These are phyloP conservation scores for Mycogona germanica DNA, from an alignment of 2,888 invertebrate species.

Conservation along the genomic window DNA sequence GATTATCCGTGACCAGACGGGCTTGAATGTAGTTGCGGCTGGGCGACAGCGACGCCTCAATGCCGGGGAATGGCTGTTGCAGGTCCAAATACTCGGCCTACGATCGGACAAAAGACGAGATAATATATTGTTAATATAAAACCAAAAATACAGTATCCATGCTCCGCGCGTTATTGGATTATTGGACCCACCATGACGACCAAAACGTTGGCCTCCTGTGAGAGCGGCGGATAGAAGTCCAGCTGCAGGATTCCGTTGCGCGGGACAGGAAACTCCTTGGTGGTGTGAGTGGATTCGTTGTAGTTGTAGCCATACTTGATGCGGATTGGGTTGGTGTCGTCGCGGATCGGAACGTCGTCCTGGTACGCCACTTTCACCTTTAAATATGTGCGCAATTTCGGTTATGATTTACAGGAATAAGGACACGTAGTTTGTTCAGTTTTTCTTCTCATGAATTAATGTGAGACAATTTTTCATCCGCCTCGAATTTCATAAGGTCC, in stretches of 20 bases:
- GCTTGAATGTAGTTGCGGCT: conserved; percentile 47
- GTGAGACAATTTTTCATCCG: no score
- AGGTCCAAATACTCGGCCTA: conserved; percentile 69
- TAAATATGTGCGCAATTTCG: conserved; percentile 6
- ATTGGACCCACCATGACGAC: conserved; percentile 49
- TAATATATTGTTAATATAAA: not conserved
- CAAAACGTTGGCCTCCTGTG: conserved; percentile 49
- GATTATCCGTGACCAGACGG: conserved; percentile 42
- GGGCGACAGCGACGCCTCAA: conserved; percentile 53
- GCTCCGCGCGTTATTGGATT: not conserved
- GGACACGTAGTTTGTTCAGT: not conserved
- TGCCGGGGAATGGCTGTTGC: conserved; percentile 58
- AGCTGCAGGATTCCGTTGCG: conserved; percentile 50
- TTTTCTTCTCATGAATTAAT: not conserved
- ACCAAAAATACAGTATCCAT: not conserved
- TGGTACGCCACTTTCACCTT: conserved; percentile 56
- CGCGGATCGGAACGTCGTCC: conserved; percentile 52
- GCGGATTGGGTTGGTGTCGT: conserved; percentile 44
- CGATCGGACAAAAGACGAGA: conserved; percentile 15
- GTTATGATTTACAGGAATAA: not conserved
- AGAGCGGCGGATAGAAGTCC: conserved; percentile 46
- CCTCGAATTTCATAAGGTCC: no score
- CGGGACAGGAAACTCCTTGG: conserved; percentile 43
- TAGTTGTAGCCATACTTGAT: conserved; percentile 49
- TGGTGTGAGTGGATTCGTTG: conserved; percentile 43